Evolutionary conservation across 2,888 invertebrate species (phyloP), one percentile per base, ranked within the genome.

Genomic region (Andrena trimmerana): DNA sequence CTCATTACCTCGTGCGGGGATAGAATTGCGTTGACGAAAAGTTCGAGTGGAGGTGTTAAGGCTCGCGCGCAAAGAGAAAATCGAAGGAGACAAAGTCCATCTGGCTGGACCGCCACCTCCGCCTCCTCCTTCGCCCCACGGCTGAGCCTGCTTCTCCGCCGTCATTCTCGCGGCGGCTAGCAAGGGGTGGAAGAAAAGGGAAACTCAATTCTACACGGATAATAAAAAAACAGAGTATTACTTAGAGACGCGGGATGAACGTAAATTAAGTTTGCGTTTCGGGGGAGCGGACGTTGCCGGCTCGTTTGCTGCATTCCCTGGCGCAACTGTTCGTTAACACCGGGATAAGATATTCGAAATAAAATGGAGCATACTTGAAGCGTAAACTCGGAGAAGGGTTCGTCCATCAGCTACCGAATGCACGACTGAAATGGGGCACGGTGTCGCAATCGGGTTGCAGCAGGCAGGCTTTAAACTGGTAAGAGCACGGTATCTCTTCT

Each of bases 1-100:
- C 92, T 93, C 92, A 92, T 92, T 92, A 92, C 90, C 88, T 62
- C 80, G 86, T 85, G 85, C 86, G 84, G 81, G 81, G 84, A 82
- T 82, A 83, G 89, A 90, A 90, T 90, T 87, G 90, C 90, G 90
- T 87, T 85, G 83, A 89, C 89, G 88, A 90, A 90, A 90, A 90
- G 90, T 90, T 90, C 85, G 79, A 84, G 83, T 85, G 86, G 86
- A 86, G 86, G 83, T 87, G 86, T 88, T 86, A 86, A 87, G 85
- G 86, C 83, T 84, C 85, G 84, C 83, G 85, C 85, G 84, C 83
- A 76, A 84, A 83, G 78, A 76, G 84, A 85, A 87, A 89, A 90
- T 89, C 89, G 90, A 89, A 89, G 85, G 71, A 89, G 89, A 89
- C 88, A 87, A 86, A 88, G 89, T 83, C 90, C 83, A 85, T 83